Percentiles rank a stretch among this genome's conserved stretches.
Evolutionary conservation across 1,140 invertebrate species (phyloP).

Genomic region (Caenorhabditis elegans): WBcel235 BX284606.5:10440001-10440500

Average conservation of each 20-base stretch:
- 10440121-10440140: too few relatives aligned
- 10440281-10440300: slow-evolving; percentile 1
- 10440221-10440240: neutral
- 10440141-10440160: neutral
- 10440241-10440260: slow-evolving; percentile 1
- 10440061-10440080: too few relatives aligned
- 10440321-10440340: neutral
- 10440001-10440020: too few relatives aligned
- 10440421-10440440: neutral
- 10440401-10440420: neutral
- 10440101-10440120: too few relatives aligned
- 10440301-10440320: neutral
- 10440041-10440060: too few relatives aligned
- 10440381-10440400: neutral
- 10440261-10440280: slow-evolving; percentile 23
- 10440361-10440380: neutral
- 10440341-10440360: neutral
- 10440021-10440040: too few relatives aligned
- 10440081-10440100: too few relatives aligned
- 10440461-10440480: neutral
- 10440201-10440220: slow-evolving; percentile 28
- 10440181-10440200: neutral
- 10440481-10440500: neutral
- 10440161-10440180: neutral
- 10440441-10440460: neutral